These are phyloP conservation scores for Cecropterus lyciades DNA, from an alignment of 1,140 invertebrate species.

Conservation along the genomic window DNA sequence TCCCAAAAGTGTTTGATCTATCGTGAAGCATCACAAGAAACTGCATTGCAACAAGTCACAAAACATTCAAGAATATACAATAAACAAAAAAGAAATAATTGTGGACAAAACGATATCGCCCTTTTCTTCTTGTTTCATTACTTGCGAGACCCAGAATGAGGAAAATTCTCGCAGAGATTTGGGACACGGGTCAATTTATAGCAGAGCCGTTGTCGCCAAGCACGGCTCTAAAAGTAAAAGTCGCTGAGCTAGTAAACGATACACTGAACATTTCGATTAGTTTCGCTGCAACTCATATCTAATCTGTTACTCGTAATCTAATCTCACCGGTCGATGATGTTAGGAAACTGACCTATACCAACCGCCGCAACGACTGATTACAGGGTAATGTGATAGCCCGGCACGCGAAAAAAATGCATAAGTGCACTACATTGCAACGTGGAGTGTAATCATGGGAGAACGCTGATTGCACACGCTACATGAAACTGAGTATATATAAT, in stretches of 20 bases:
- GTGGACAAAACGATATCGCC: no score
- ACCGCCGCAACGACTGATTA: slow-evolving; percentile 51
- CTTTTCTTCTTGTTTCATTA: no score
- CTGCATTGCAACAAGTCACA: no score
- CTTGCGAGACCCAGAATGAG: background rate
- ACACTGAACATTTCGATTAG: slow-evolving; percentile 32
- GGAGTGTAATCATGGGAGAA: slow-evolving; percentile 22
- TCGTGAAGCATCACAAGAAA: no score
- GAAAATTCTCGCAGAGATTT: background rate
- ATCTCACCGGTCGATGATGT: slow-evolving; percentile 49
- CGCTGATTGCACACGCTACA: slow-evolving; percentile 16
- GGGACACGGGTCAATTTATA: slow-evolving; percentile 1
- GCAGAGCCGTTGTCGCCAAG: slow-evolving; percentile 4
- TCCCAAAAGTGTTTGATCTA: no score
- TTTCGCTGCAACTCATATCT: slow-evolving; percentile 42
- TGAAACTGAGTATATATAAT: slow-evolving; percentile 12
- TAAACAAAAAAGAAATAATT: no score
- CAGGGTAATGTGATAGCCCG: slow-evolving; percentile 55
- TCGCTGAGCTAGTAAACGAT: slow-evolving; percentile 26
- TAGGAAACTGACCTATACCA: slow-evolving; percentile 73
- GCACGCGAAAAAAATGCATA: slow-evolving; percentile 59
- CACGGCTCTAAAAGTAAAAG: slow-evolving; percentile 30
- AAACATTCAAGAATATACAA: no score
- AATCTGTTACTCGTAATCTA: slow-evolving; percentile 64
- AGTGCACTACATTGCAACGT: slow-evolving; percentile 39